Conservation (phyloP, 2,113 vertebrate genomes). For the Clinocottus analis region DNA sequence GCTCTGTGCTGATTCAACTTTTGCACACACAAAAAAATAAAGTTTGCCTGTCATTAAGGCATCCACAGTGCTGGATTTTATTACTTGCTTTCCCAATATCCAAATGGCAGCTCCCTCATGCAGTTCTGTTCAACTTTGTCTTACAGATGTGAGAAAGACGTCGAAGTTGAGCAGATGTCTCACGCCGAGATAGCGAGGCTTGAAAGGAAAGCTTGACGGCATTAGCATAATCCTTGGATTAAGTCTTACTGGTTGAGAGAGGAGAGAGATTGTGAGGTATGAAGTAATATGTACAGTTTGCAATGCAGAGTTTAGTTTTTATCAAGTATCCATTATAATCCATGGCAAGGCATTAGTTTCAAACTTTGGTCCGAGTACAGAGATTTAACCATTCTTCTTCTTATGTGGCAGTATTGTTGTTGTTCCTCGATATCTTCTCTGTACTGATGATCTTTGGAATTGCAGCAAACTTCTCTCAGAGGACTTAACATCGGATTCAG, state of each 20-base stretch:
- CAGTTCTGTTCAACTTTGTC: conserved; percentile 64
- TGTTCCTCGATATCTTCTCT: conserved; percentile 76
- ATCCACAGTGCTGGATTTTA: conserved; percentile 38
- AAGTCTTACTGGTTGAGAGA: conserved; percentile 65
- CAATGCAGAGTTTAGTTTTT: conserved; percentile 76
- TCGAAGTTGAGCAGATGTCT: conserved; percentile 66
- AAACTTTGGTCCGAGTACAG: conserved; percentile 51
- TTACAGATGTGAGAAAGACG: conserved; percentile 67
- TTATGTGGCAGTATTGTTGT: conserved; percentile 76
- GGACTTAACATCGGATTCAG: conserved; percentile 67
- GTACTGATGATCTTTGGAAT: conserved; percentile 62
- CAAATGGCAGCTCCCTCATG: conserved; percentile 75
- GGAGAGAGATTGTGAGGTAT: conserved; percentile 56
- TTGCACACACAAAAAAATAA: conserved; percentile 11
- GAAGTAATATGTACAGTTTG: conserved; percentile 76
- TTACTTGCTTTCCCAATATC: conserved; percentile 56
- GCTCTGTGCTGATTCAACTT: conserved; percentile 55
- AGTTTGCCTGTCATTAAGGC: conserved; percentile 35
- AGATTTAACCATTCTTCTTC: conserved; percentile 66
- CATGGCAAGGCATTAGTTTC: conserved; percentile 64
- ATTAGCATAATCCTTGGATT: conserved; percentile 75
- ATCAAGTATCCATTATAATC: conserved; percentile 68
- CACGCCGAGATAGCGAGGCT: conserved; percentile 54
- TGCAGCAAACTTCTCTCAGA: conserved; percentile 76
- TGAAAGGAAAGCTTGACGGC: conserved; percentile 49